Conservation (phyloP, 2,797 vertebrate genomes). For the Poeciliopsis paucimaculata region DNA sequence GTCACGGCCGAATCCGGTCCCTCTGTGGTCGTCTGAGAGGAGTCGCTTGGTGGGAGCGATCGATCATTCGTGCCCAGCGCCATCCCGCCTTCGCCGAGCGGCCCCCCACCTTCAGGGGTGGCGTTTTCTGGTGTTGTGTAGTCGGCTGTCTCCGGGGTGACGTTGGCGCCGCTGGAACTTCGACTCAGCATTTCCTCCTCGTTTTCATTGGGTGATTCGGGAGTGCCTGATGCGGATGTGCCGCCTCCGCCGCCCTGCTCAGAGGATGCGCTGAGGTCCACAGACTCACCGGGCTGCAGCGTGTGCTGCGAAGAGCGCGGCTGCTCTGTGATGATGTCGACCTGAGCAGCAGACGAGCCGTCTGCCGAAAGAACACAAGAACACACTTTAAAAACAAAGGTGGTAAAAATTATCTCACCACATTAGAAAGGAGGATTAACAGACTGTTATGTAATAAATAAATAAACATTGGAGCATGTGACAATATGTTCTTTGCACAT, state of each 20-base stretch:
- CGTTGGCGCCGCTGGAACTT: slow-evolving; percentile 90
- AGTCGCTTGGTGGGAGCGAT: slow-evolving; percentile 93
- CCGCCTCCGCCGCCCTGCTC: slow-evolving; percentile 80
- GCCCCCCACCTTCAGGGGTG: slow-evolving; percentile 84
- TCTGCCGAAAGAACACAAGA: slow-evolving; percentile 79
- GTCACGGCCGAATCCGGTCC: slow-evolving; percentile 96
- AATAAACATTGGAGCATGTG: background rate
- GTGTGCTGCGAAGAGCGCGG: slow-evolving; percentile 93
- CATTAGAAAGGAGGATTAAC: background rate
- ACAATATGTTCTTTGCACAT: background rate
- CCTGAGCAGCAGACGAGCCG: slow-evolving; percentile 78
- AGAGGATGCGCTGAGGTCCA: slow-evolving; percentile 84
- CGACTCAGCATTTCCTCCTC: slow-evolving; percentile 91
- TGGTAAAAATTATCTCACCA: background rate
- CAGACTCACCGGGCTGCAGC: slow-evolving; percentile 89
- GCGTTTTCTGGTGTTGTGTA: slow-evolving; percentile 75
- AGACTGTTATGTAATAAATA: background rate
- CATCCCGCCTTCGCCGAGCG: slow-evolving; percentile 73
- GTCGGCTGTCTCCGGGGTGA: slow-evolving; percentile 76
- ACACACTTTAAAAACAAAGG: background rate
- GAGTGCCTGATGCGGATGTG: slow-evolving; percentile 74
- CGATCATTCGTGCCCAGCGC: slow-evolving; percentile 73
- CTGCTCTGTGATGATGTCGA: slow-evolving; percentile 96
- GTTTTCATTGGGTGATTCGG: slow-evolving; percentile 79
- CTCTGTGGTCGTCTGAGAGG: slow-evolving; percentile 97